Percentiles rank a stretch among this genome's conserved stretches.
Evolutionary conservation across 2,113 vertebrate genomes (phyloP).

Genomic region (Emydocephalus ijimae): DNA sequence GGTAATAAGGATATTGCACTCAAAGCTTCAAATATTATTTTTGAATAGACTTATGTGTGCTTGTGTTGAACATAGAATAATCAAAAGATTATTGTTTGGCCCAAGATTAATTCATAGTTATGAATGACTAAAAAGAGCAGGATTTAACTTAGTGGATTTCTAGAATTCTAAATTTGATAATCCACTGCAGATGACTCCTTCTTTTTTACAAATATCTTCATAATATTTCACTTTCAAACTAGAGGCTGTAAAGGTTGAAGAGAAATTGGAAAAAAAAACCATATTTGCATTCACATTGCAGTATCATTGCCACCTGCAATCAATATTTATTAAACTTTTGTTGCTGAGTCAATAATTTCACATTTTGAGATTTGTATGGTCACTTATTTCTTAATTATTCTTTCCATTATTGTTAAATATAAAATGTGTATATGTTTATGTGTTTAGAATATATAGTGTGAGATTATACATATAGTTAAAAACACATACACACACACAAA

Average conservation of each 20-base stretch:
- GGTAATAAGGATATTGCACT: neutral
- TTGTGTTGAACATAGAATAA: neutral
- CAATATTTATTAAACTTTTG: constrained; percentile 38
- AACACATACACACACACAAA: neutral
- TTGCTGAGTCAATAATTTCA: constrained; percentile 2
- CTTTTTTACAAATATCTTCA: neutral
- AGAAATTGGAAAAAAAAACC: neutral
- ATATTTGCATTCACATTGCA: neutral
- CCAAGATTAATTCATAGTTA: neutral
- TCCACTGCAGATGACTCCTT: neutral
- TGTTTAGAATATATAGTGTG: neutral
- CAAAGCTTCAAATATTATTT: neutral
- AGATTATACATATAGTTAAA: neutral
- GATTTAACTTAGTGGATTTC: neutral
- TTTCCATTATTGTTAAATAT: constrained; percentile 29
- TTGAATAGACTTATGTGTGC: neutral
- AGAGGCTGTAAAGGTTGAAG: neutral
- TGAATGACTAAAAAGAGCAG: neutral
- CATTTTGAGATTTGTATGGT: constrained; percentile 20
- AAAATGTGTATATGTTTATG: neutral
- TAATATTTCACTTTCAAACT: neutral
- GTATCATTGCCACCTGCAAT: neutral
- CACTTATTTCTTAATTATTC: constrained; percentile 19
- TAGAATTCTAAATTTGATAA: neutral
- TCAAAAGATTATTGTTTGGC: neutral